Base-by-base conservation (phyloP, 2,888 invertebrate genomes). In the Capitulum mitella region DNA sequence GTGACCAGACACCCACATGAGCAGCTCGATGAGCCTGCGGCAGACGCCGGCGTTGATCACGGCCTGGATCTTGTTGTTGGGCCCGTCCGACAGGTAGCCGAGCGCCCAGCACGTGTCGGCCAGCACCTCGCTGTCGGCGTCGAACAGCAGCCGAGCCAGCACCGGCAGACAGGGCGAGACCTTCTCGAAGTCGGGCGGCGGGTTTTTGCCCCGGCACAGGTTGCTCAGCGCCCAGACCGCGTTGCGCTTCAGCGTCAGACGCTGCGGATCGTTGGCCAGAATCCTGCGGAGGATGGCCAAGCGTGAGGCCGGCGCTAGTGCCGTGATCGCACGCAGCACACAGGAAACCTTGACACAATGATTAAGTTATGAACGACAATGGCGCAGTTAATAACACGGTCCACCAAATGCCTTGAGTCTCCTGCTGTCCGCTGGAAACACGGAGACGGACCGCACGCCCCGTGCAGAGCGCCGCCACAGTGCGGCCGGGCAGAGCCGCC, bases 151-250 rank as follows among this genome's bases (percentile, higher is more conserved):
- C 77, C 93, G 90, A 10, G 97, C 92, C 84, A 98, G 87, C 82
- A 97, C 92, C 70, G 96, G 95, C 82, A 98, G 89, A 83, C 93
- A 93, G 83, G 90, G 89, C 10, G 91, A 89, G 19, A 85, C 51
- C 81, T 83, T 78, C 34, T 76, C 77, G 58, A 79, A 98, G 84
- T 94, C 93, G 12, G 97, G 95, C 0, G 96, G 93, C 64, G 98
- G 98, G 87, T 93, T 96, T 88, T 98, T 98, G 79, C 98, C 98
- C 84, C 98, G 91, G 86, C 98, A 98, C 82, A 99, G 88, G 88
- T 99, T 99, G 75, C 98, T 98, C 81, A 98, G 88, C 75, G 97
- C 94, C 98, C 98, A 99, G 1, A 97, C 97, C n/a, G 95, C 95
- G 87, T 98, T 98, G 82, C 97, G 90, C 82, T 93, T 90, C 29